These are phyloP conservation scores for Galemys pyrenaicus DNA, from an alignment of 2,113 vertebrate genomes.

Conservation along the genomic window DNA sequence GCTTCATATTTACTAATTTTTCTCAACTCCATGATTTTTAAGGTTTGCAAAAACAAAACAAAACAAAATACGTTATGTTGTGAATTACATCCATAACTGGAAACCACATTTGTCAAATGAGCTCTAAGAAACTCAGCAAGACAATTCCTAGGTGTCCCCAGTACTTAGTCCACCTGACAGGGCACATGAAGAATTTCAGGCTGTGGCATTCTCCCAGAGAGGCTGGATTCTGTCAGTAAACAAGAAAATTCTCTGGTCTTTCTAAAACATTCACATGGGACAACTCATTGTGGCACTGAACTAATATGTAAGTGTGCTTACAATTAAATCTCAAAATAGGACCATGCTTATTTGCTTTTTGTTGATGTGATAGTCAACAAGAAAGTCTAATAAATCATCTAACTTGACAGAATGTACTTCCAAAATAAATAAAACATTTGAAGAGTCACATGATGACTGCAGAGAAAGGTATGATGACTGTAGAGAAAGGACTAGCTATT, in stretches of 20 bases:
- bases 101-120: constrained; percentile 22
- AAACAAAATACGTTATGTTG: not conserved
- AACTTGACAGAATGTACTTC: not conserved
- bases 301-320: not conserved
- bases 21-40: constrained; percentile 3
- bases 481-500: not conserved
- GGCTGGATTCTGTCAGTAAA: not conserved
- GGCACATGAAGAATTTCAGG: not conserved
- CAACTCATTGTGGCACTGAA: not conserved
- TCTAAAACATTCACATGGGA: not conserved
- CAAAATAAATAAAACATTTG: constrained; percentile 10
- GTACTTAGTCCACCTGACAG: not conserved
- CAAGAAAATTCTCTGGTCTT: not conserved
- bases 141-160: not conserved
- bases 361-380: not conserved
- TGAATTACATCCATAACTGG: constrained; percentile 27
- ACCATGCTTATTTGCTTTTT: not conserved
- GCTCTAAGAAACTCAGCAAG: not conserved
- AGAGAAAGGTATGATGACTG: not conserved
- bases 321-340: constrained; percentile 40
- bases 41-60: constrained; percentile 35
- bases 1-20: not conserved
- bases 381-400: not conserved
- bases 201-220: not conserved
- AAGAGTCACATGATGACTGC: not conserved